Evolutionary conservation across 2,888 invertebrate species (phyloP).

Genomic region (Pandemis corylana): DNA sequence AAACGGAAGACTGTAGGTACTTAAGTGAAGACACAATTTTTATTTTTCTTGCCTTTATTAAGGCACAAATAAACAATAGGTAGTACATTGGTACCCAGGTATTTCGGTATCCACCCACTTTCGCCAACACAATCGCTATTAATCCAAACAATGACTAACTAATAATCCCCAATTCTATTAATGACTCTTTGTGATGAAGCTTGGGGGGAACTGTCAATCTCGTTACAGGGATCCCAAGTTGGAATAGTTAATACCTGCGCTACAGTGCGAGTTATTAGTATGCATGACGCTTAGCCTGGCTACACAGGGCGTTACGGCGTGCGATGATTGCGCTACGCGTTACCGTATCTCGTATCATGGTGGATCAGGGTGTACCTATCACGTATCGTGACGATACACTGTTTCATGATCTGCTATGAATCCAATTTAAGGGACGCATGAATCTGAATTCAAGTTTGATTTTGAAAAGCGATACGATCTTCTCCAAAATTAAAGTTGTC

Average conservation of each 20-base stretch:
- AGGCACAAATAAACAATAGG: too few species aligned
- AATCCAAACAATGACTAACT: conserved; percentile 1
- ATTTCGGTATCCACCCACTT: neutral
- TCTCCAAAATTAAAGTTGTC: too few species aligned
- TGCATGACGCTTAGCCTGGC: conserved; percentile 50
- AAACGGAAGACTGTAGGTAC: too few species aligned
- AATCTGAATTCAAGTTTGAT: neutral
- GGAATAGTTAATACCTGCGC: conserved; percentile 44
- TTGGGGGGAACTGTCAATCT: conserved; percentile 41
- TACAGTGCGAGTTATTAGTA: conserved; percentile 54
- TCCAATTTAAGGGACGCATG: neutral
- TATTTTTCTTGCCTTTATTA: too few species aligned
- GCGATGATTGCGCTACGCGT: conserved; percentile 61
- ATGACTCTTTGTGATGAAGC: conserved; percentile 33
- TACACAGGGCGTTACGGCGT: conserved; percentile 42
- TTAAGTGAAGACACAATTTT: too few species aligned
- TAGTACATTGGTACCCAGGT: too few species aligned
- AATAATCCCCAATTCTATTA: conserved; percentile 35
- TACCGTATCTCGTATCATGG: conserved; percentile 45
- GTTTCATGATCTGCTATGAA: neutral
- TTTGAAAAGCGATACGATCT: too few species aligned
- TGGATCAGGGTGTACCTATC: neutral
- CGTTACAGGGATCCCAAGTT: conserved; percentile 45
- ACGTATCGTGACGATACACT: neutral
- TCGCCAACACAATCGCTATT: neutral